Percentiles rank a stretch among this genome's conserved stretches.
Evolutionary conservation across 2,888 invertebrate genomes (phyloP).

Genomic region (Oxytorus armatus): DNA sequence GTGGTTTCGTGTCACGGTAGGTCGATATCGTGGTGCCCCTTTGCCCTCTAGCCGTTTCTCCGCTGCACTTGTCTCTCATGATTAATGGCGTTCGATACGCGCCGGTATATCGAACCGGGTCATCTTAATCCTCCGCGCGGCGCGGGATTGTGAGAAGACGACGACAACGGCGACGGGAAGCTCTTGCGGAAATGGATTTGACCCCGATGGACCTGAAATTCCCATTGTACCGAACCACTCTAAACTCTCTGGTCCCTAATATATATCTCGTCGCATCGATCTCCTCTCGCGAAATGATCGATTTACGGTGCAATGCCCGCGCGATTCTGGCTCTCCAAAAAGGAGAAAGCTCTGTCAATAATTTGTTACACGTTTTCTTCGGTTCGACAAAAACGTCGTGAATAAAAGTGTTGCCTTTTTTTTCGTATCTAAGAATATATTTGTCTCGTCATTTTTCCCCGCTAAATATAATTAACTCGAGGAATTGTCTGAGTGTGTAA

Average conservation of each 20-base stretch:
- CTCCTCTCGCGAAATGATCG: constrained; percentile 37
- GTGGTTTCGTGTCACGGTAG: constrained; percentile 38
- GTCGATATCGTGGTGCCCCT: constrained; percentile 41
- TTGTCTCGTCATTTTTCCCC: too few species aligned
- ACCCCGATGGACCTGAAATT: constrained; percentile 56
- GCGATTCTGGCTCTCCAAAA: too few species aligned
- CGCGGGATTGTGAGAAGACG: constrained; percentile 24
- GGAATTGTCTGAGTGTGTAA: too few species aligned
- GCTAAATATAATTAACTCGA: too few species aligned
- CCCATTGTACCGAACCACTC: constrained; percentile 23
- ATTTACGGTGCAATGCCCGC: not conserved
- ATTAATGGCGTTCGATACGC: constrained; percentile 51
- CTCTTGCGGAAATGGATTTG: constrained; percentile 60
- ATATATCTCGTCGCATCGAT: constrained; percentile 14
- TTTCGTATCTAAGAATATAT: too few species aligned
- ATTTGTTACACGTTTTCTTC: too few species aligned
- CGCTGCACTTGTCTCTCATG: constrained; percentile 53
- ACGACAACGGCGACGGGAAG: constrained; percentile 30
- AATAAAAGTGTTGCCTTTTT: too few species aligned
- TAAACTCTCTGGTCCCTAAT: not conserved
- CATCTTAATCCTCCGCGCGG: constrained; percentile 59
- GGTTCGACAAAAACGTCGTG: too few species aligned
- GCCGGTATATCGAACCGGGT: constrained; percentile 64
- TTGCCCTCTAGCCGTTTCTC: constrained; percentile 18
- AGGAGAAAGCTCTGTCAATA: not conserved